These are phyloP conservation scores for Drosophila mojavensis DNA, from an alignment of 1,140 invertebrate genomes.

Conservation along the genomic window DNA sequence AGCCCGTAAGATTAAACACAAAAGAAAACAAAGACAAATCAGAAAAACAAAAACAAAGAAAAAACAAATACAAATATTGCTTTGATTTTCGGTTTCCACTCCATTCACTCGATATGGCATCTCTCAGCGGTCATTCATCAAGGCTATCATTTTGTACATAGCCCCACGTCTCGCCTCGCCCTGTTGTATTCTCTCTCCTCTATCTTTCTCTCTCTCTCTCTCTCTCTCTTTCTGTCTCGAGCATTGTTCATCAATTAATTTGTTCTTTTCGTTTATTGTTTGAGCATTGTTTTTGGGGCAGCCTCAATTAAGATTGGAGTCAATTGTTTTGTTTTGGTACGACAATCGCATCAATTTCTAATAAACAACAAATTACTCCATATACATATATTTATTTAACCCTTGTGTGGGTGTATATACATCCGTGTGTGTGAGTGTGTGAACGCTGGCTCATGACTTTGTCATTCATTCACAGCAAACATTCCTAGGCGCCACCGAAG, in stretches of 20 bases:
- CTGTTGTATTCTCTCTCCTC: constrained; percentile 13
- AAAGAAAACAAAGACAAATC: constrained; percentile 17
- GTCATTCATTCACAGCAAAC: constrained; percentile 49
- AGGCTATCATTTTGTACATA: constrained; percentile 65
- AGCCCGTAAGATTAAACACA: constrained; percentile 57
- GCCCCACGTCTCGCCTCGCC: constrained; percentile 22
- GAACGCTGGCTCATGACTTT: constrained; percentile 23
- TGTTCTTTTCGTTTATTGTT: constrained; percentile 37
- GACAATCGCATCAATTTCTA: constrained; percentile 45
- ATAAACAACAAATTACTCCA: constrained; percentile 29
- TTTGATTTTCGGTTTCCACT: constrained; percentile 49
- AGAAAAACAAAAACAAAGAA: constrained; percentile 6
- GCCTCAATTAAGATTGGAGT: constrained; percentile 38
- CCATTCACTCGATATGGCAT: constrained; percentile 33
- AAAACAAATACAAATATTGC: constrained; percentile 12
- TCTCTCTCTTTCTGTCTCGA: constrained; percentile 12
- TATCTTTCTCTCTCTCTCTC: constrained; percentile 17
- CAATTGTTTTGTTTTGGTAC: constrained; percentile 69
- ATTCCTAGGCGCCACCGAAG: constrained; percentile 81
- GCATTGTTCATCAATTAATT: constrained; percentile 62
- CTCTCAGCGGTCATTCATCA: constrained; percentile 61
- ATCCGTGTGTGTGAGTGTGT: constrained; percentile 12
- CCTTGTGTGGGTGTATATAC: neutral
- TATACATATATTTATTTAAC: neutral
- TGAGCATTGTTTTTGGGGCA: constrained; percentile 22